phyloP scores from a whole-genome alignment of 2,888 invertebrate species.

The Podabrus alpinus region DNA sequence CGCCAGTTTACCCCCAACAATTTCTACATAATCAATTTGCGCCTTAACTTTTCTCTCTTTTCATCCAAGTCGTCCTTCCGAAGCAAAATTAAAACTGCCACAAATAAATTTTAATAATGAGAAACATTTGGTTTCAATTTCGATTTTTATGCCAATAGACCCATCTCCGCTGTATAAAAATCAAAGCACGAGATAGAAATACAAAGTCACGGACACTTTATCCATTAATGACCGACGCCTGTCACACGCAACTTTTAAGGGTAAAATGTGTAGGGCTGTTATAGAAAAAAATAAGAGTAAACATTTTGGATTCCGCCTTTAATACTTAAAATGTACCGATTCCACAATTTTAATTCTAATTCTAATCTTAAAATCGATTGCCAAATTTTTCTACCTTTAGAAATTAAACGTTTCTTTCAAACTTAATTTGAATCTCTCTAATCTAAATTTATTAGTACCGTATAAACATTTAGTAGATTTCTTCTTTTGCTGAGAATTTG shows the following conservation, averaged over 20 bases:
- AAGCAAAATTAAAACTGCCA: background rate
- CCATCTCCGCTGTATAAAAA: background rate
- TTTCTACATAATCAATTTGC: background rate
- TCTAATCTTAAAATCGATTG: too few species aligned
- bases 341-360: too few species aligned
- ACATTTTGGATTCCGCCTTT: background rate
- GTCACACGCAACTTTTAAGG: background rate
- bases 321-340: too few species aligned
- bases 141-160: background rate
- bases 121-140: background rate
- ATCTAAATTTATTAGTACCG: too few species aligned
- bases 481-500: too few species aligned
- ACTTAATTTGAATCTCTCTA: too few species aligned
- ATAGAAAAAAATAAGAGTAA: background rate
- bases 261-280: background rate
- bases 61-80: background rate
- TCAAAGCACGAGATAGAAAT: background rate
- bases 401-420: too few species aligned
- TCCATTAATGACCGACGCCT: background rate
- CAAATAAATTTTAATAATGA: background rate
- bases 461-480: too few species aligned
- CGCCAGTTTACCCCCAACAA: background rate
- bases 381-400: too few species aligned
- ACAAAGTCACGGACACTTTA: background rate
- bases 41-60: background rate